Evolutionary conservation across 2,113 vertebrate genomes (phyloP).

Genomic region (Heptranchias perlo): DNA sequence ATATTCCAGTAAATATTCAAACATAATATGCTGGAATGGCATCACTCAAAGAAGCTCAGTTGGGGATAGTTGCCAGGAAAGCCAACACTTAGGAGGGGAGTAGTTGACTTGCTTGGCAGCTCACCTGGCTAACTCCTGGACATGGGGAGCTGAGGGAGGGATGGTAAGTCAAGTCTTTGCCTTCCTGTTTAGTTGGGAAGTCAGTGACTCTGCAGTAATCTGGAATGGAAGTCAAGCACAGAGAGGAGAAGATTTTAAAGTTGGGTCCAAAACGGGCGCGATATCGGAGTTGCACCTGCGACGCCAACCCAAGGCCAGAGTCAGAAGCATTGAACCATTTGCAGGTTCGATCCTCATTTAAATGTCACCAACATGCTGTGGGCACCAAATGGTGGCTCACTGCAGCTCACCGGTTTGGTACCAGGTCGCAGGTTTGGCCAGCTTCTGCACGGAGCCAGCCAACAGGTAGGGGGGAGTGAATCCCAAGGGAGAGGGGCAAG

Average conservation of each 20-base stretch:
- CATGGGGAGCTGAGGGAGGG: not conserved
- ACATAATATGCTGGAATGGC: not conserved
- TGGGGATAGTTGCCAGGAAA: not conserved
- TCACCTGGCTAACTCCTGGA: not conserved
- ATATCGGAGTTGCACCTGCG: too few relatives aligned
- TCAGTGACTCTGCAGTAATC: not conserved
- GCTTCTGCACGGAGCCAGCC: too few relatives aligned
- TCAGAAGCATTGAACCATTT: too few relatives aligned
- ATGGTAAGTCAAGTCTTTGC: not conserved
- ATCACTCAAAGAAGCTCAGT: not conserved
- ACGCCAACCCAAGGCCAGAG: too few relatives aligned
- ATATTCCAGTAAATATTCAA: not conserved
- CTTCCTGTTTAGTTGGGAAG: not conserved
- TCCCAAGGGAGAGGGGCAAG: too few relatives aligned
- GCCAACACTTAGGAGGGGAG: not conserved
- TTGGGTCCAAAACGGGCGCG: not conserved
- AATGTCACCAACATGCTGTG: too few relatives aligned
- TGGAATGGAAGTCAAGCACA: not conserved
- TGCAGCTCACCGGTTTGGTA: too few relatives aligned
- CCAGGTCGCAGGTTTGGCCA: too few relatives aligned
- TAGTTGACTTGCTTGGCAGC: not conserved
- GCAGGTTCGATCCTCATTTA: too few relatives aligned
- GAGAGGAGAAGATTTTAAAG: not conserved
- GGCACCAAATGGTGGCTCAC: too few relatives aligned
- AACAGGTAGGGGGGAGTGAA: too few relatives aligned